Conservation (phyloP, 1,140 invertebrate species). For the Dreissena rostriformis region DNA sequence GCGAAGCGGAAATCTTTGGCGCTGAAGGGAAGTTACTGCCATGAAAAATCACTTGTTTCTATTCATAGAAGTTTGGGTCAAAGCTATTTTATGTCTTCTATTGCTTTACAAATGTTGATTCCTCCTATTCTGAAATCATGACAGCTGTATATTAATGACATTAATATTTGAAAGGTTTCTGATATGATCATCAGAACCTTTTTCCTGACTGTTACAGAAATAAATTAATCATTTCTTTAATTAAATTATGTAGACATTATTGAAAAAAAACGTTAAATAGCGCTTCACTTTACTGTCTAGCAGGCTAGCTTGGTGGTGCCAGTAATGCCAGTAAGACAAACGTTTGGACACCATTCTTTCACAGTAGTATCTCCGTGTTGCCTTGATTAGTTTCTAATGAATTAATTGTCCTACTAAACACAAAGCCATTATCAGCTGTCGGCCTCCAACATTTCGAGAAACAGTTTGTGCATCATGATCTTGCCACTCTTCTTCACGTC, state of each 20-base stretch:
- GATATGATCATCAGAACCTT: no score
- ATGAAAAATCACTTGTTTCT: not conserved
- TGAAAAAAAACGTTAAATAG: not conserved
- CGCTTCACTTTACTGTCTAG: not conserved
- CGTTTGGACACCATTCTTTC: not conserved
- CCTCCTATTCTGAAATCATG: no score
- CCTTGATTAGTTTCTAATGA: not conserved
- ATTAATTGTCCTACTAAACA: not conserved
- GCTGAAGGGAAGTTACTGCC: not conserved
- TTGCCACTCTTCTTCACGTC: conserved; percentile 92
- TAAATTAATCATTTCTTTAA: no score
- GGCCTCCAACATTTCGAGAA: conserved; percentile 96
- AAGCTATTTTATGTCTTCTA: no score
- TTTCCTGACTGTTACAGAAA: no score
- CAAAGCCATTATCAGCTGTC: conserved; percentile 73
- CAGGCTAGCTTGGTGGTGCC: not conserved
- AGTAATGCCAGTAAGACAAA: not conserved
- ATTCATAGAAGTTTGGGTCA: not conserved
- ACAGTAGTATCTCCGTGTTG: not conserved
- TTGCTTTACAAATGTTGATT: no score
- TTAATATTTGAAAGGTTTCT: no score
- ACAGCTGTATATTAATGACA: no score
- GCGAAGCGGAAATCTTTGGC: not conserved
- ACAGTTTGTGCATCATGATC: conserved; percentile 97
- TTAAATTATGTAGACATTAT: not conserved